Percentiles rank a stretch among this genome's conserved stretches.
Evolutionary conservation across 2,888 invertebrate species (phyloP).

Genomic region (Amorpha juglandis): DNA sequence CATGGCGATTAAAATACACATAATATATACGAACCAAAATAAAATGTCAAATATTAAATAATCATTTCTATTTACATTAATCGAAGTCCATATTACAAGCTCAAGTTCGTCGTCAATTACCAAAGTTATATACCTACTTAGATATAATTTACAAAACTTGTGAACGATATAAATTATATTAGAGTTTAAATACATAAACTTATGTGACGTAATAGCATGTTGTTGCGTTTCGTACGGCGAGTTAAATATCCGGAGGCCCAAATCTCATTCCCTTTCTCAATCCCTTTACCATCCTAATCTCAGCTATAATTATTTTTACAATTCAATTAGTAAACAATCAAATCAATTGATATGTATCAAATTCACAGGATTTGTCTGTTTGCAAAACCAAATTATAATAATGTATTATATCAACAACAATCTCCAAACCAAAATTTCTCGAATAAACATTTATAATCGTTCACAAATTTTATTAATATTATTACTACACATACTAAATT

Average conservation of each 20-base stretch:
- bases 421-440: neutral
- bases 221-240: no score
- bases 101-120: neutral
- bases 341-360: no score
- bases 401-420: neutral
- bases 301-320: no score
- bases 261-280: no score
- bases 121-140: neutral
- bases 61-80: slow-evolving; percentile 8
- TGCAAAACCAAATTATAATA: no score
- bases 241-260: no score
- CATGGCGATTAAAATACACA: neutral
- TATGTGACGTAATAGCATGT: no score
- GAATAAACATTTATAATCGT: neutral
- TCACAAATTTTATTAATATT: neutral
- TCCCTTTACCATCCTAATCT: no score
- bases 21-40: neutral
- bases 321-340: no score
- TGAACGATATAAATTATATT: neutral
- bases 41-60: neutral
- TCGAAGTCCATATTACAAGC: slow-evolving; percentile 23
- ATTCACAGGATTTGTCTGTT: no score
- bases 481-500: no score
- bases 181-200: no score
- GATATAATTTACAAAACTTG: neutral